Percentiles rank a stretch among this genome's conserved stretches.
Conservation (phyloP, 2,797 vertebrate genomes). For the Amblyraja radiata region DNA sequence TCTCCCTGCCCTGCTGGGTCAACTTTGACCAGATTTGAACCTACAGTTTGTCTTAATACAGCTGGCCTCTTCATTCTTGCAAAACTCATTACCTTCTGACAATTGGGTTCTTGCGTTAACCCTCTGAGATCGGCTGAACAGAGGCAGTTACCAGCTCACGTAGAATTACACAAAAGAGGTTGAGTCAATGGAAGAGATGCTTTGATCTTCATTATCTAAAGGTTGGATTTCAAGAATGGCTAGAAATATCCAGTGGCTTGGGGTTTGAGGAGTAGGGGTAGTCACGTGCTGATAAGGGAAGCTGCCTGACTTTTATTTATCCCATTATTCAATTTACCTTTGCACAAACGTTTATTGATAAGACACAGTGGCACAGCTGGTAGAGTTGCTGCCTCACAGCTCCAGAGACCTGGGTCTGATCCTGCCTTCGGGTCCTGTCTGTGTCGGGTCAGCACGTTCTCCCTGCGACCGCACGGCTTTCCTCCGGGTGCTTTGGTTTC, state of each 20-base stretch:
- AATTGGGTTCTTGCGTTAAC: background rate
- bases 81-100: background rate
- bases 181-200: background rate
- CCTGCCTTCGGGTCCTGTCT: no score
- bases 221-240: background rate
- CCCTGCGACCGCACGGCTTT: no score
- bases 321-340: background rate
- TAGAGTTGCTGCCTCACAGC: no score
- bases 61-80: background rate
- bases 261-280: no score
- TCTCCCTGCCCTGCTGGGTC: background rate
- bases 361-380: no score
- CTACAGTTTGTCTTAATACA: background rate
- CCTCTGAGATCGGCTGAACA: slow-evolving; percentile 19
- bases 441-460: no score
- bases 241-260: background rate
- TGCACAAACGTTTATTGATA: no score
- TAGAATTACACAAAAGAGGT: background rate
- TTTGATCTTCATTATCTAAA: background rate
- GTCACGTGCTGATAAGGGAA: background rate
- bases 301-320: background rate
- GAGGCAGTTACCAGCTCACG: background rate
- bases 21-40: background rate
- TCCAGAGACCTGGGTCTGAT: no score
- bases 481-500: no score